Evolutionary conservation across 2,888 invertebrate species (phyloP), one percentile per base, ranked within the genome.

Genomic region (Cabera pusaria): DNA sequence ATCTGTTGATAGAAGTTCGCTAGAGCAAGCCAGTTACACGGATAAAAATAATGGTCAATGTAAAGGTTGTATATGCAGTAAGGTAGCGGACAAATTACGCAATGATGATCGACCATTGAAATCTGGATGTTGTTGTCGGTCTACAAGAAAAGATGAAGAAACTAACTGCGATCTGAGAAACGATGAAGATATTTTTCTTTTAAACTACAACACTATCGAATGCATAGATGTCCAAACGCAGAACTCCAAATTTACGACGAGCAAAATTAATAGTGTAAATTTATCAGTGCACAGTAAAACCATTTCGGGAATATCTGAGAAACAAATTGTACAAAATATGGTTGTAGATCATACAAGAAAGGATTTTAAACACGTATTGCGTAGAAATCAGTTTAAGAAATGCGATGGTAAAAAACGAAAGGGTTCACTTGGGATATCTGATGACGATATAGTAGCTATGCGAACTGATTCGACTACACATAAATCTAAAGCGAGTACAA

Each of bases 151-250:
- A 14, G 62, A 71, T 17, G 56, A 64, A 55, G 70, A 72, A 51
- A 68, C 55, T 0, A 55, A 38, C 12, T 79, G 80, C 25, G 60
- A 75, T 41, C 28, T 76, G 0, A 55, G 50, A 24, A 63, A 41
- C 2, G 65, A 65, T 1, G 56, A 62, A n/a, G 57, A 65, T 33
- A 34, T 44, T 18, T 43, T 42, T 2, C 39, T 52, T 8, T 31
- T 56, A 0, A 59, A 65, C 6, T 52, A 57, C 19, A 62, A 54
- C 37, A 43, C 47, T 3, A 24, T 39, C 1, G 60, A 64, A 17
- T 57, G 46, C 10, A 49, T 69, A 1, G 64, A 77, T 17, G 65
- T 68, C 1, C 61, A 72, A 50, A 75, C 72, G 0, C 77, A 79
- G 42, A 61, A 63, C 38, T 74, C 72, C 0, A 62, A 41, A 37